Base-by-base conservation (phyloP, 2,888 invertebrate species). In the Megastigmus dorsalis region DNA sequence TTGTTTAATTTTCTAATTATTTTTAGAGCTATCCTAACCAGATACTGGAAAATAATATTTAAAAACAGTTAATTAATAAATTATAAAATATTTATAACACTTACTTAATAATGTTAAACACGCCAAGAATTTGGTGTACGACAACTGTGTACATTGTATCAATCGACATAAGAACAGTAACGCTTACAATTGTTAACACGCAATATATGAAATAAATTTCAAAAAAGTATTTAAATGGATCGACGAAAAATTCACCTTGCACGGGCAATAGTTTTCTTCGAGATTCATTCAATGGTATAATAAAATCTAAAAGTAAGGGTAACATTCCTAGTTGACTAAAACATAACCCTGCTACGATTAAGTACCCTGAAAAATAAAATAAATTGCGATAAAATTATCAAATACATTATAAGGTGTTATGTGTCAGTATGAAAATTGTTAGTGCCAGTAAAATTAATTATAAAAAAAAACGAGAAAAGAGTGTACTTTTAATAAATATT, bases 201-300 rank as follows among this genome's bases (percentile, higher is more conserved):
- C 67, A 38, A 36, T 74, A 67, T n/a, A 38, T 0, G 5, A 43
- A 23, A 48, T 66, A 66, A 43, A 74, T 59, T 10, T 67, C 6
- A 33, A 20, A 60, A 9, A 36, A 74, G 48, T 74, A 60, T 5
- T 67, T 45, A 13, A 48, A 48, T 45, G 54, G 62, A 55, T 67
- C 38, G 3, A 74, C 5, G 28, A 54, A 33, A 48, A 50, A 67
- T 60, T 67, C 54, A 2, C 20, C 67, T 7, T 48, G 20, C 2
- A 48, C 54, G 9, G 48, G 2, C 28, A 41, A 9, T 55, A 52
- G n/a, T 48, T 67, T 60, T 6, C 26, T 26, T 15, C 73, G 67
- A 6, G 67, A 62, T 55, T 67, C 62, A 48, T 74, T 74, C 6
- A 74, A n/a, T 6, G 73, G 73, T 33, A 67, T 18, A 33, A 67